These are phyloP conservation scores for Cenopis cana DNA, from an alignment of 2,888 invertebrate genomes.

Conservation along the genomic window DNA sequence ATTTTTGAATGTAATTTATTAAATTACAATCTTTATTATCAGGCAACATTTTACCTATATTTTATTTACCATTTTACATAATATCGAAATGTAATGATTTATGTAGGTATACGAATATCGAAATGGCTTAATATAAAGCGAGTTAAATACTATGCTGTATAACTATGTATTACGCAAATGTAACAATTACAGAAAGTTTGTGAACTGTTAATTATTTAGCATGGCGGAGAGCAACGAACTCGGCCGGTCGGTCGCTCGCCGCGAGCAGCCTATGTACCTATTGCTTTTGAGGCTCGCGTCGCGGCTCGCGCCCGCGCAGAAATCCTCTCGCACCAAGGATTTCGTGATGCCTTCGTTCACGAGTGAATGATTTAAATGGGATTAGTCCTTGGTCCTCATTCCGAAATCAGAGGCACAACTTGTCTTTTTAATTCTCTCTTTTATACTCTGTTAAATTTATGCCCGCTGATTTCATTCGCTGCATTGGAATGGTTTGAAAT, in stretches of 20 bases:
- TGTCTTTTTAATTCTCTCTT: neutral
- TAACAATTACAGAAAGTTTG: slow-evolving; percentile 42
- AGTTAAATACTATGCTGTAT: too few relatives aligned
- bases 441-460: neutral
- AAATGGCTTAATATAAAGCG: too few relatives aligned
- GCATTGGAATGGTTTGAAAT: neutral
- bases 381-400: slow-evolving; percentile 1
- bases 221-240: slow-evolving; percentile 65
- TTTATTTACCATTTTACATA: too few relatives aligned
- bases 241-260: slow-evolving; percentile 73
- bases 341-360: slow-evolving; percentile 36
- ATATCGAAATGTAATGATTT: too few relatives aligned
- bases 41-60: too few relatives aligned
- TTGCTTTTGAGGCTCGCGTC: slow-evolving; percentile 49
- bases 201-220: slow-evolving; percentile 60
- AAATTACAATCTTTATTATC: too few relatives aligned
- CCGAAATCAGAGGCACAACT: neutral
- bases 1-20: too few relatives aligned
- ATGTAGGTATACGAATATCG: too few relatives aligned
- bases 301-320: too few relatives aligned
- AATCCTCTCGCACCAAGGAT: slow-evolving; percentile 25
- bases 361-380: slow-evolving; percentile 17
- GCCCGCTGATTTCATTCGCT: neutral
- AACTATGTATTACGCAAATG: too few relatives aligned
- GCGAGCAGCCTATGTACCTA: slow-evolving; percentile 58